Evolutionary conservation across 2,113 vertebrate species (phyloP).

Genomic region (Beaufortia kweichowensis): DNA sequence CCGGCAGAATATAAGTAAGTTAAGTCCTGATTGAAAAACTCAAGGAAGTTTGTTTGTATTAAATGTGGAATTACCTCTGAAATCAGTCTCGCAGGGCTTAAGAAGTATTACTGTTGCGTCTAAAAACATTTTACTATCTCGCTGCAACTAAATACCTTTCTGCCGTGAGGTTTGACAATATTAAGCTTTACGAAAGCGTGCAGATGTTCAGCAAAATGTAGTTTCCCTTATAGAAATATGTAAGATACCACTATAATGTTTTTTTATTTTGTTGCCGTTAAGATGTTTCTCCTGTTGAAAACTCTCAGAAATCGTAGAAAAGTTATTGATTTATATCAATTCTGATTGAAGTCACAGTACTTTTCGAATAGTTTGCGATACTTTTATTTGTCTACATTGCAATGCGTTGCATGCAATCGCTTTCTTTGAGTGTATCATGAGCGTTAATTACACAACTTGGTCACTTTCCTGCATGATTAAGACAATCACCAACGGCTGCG

Average conservation of each 20-base stretch:
- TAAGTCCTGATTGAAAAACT: neutral
- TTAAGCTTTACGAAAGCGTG: neutral
- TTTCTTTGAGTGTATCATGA: neutral
- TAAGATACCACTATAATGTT: no score
- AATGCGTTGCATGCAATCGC: neutral
- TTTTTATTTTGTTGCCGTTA: no score
- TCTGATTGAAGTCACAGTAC: no score
- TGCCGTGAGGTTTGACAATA: neutral
- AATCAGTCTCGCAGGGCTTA: conserved; percentile 6
- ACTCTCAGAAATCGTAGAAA: no score
- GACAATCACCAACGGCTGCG: neutral
- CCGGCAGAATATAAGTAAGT: neutral
- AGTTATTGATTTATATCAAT: no score
- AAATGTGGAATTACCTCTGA: conserved; percentile 4
- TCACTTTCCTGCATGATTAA: neutral
- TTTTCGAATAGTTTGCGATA: neutral
- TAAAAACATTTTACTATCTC: neutral
- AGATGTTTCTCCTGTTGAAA: no score
- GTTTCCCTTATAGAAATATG: neutral
- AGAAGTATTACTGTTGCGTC: conserved; percentile 10
- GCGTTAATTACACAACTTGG: neutral
- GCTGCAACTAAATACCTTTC: neutral
- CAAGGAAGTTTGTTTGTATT: conserved; percentile 8
- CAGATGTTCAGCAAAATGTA: neutral
- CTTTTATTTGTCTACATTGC: neutral